A percentile compares a stretch with the other conserved stretches of the same genome.
phyloP scores from a whole-genome alignment of 2,113 vertebrate genomes.

The Carassius auratus region DNA sequence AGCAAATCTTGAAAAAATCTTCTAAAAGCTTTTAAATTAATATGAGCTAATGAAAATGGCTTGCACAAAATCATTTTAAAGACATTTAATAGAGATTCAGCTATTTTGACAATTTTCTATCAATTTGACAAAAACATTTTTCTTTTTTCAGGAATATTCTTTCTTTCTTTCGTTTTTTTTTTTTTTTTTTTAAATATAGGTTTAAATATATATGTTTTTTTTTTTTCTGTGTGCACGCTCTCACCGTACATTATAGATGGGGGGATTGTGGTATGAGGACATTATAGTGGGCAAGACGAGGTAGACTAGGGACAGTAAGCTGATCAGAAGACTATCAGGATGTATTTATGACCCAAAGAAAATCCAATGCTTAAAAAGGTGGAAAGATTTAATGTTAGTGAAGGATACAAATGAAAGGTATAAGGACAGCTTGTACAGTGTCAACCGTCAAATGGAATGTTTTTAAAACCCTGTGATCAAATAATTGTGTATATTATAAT shows the following conservation, averaged over 20 bases:
- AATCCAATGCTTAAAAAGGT: conserved; percentile 45
- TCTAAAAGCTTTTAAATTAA: not conserved
- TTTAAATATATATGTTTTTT: too few relatives aligned
- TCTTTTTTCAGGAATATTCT: too few relatives aligned
- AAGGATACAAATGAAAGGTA: not conserved
- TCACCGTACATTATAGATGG: conserved; percentile 27
- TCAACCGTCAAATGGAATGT: not conserved
- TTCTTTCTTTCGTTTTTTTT: too few relatives aligned
- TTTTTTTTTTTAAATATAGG: too few relatives aligned
- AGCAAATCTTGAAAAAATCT: not conserved
- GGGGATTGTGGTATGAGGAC: not conserved
- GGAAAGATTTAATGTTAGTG: not conserved
- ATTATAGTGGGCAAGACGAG: not conserved
- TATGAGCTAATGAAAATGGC: not conserved
- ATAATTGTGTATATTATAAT: too few relatives aligned
- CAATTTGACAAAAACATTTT: not conserved
- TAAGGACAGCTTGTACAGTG: not conserved
- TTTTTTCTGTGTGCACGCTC: not conserved
- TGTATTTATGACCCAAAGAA: conserved; percentile 35
- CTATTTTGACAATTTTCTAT: not conserved
- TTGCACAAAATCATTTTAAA: not conserved
- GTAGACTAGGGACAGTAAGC: conserved; percentile 16
- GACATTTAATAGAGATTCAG: not conserved
- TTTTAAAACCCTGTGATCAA: not conserved
- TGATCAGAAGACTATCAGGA: conserved; percentile 57